A percentile compares a stretch with the other conserved stretches of the same genome.
Conservation (phyloP, 2,113 vertebrate genomes). For the Cairina moschata region DNA sequence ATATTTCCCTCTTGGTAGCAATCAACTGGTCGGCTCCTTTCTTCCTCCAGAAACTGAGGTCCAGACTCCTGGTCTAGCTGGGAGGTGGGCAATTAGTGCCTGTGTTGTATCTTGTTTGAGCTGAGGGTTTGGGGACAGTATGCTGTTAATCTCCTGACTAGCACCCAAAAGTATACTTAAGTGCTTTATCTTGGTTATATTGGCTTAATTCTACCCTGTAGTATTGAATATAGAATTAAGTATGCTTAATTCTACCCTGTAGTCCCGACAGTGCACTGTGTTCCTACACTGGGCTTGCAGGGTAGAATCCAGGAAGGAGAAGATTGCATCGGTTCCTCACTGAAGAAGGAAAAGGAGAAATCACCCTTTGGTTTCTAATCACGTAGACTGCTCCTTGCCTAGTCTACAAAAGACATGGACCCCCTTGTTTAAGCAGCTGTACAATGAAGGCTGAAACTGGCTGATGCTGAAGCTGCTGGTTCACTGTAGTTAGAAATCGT, state of each 20-base stretch:
- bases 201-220: background rate
- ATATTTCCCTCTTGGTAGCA: background rate
- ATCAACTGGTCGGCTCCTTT: background rate
- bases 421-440: background rate
- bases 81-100: background rate
- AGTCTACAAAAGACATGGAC: accelerated
- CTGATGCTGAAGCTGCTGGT: background rate
- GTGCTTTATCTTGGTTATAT: too few species aligned
- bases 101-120: background rate
- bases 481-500: background rate
- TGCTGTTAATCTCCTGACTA: background rate
- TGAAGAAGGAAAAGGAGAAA: background rate
- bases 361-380: background rate
- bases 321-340: background rate
- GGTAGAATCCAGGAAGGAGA: background rate
- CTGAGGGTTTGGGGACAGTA: too few species aligned
- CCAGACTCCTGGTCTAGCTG: accelerated
- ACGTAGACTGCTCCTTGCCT: accelerated
- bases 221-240: background rate
- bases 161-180: background rate
- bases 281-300: background rate
- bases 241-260: too few species aligned
- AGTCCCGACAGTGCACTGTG: background rate
- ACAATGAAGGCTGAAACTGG: background rate
- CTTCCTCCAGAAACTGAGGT: background rate